Conservation (phyloP, 2,113 vertebrate species). For the Uria aalge region DNA sequence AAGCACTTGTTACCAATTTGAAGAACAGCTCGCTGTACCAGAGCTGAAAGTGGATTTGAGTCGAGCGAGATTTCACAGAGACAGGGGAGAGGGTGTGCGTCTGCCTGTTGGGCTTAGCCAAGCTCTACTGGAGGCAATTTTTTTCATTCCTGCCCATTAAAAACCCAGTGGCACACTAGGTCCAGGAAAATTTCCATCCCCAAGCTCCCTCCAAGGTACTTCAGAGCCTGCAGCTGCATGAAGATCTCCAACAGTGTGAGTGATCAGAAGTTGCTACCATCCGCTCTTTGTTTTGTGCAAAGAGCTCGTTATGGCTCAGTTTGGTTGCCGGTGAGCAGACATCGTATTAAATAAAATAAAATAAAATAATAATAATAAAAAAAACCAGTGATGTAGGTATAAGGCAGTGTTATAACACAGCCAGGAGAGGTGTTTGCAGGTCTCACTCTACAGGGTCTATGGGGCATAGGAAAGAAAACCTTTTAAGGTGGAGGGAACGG, state of each 20-base stretch:
- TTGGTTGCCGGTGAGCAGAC: background rate
- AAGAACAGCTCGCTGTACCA: slow-evolving; percentile 41
- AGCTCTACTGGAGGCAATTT: background rate
- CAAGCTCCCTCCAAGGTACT: background rate
- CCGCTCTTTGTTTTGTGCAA: background rate
- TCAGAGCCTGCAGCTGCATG: background rate
- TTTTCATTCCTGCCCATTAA: background rate
- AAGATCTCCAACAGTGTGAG: background rate
- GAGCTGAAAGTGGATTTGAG: slow-evolving; percentile 14
- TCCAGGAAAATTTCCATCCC: background rate
- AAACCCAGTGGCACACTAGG: background rate
- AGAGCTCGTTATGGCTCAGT: background rate
- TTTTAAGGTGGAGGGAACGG: background rate
- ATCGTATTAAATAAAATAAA: background rate
- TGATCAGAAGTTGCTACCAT: background rate
- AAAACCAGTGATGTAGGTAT: background rate
- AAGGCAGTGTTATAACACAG: background rate
- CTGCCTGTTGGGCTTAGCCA: background rate
- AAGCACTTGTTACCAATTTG: slow-evolving; percentile 65
- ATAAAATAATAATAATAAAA: background rate
- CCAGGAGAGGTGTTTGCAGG: background rate
- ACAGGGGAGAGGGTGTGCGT: background rate
- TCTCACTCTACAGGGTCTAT: background rate
- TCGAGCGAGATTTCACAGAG: background rate
- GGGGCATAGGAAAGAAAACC: background rate